Evolutionary conservation across 2,888 invertebrate species (phyloP).

Genomic region (Hyposoter dolosus): DNA sequence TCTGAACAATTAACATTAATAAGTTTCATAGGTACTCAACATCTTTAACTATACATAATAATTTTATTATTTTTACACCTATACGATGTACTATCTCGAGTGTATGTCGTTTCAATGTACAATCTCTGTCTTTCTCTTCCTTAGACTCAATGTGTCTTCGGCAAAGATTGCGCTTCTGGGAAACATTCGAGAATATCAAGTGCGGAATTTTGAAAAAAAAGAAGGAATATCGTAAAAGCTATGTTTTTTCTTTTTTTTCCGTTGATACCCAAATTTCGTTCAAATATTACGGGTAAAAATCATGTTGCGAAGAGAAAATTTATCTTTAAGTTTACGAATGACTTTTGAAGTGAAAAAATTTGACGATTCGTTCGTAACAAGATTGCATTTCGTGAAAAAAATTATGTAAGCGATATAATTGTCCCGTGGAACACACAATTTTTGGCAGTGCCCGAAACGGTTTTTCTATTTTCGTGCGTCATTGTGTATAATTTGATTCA

Average conservation of each 20-base stretch:
- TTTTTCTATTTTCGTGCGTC: not conserved
- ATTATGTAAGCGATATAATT: conserved; percentile 15
- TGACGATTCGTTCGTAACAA: conserved; percentile 9
- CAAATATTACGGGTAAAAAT: conserved; percentile 12
- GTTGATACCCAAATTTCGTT: not conserved
- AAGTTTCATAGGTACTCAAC: no score
- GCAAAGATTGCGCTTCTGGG: conserved; percentile 77
- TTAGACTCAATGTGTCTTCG: conserved; percentile 74
- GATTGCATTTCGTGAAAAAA: conserved; percentile 27
- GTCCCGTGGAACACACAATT: conserved; percentile 1
- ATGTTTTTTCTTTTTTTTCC: conserved; percentile 27
- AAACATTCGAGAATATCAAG: conserved; percentile 53
- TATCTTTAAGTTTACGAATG: conserved; percentile 6
- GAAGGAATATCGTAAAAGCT: not conserved
- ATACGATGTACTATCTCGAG: conserved; percentile 76
- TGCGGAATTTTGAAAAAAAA: not conserved
- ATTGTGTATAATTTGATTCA: not conserved
- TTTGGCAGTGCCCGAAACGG: not conserved
- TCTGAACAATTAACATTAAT: no score
- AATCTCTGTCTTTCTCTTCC: conserved; percentile 78
- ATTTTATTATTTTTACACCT: conserved; percentile 84
- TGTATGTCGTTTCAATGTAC: conserved; percentile 80
- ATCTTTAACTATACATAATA: conserved; percentile 76
- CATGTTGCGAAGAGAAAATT: not conserved
- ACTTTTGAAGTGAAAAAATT: conserved; percentile 2